A percentile compares a stretch with the other conserved stretches of the same genome.
Evolutionary conservation across 1,140 invertebrate genomes (phyloP).

Genomic region (Zaprionus tsacasi): DNA sequence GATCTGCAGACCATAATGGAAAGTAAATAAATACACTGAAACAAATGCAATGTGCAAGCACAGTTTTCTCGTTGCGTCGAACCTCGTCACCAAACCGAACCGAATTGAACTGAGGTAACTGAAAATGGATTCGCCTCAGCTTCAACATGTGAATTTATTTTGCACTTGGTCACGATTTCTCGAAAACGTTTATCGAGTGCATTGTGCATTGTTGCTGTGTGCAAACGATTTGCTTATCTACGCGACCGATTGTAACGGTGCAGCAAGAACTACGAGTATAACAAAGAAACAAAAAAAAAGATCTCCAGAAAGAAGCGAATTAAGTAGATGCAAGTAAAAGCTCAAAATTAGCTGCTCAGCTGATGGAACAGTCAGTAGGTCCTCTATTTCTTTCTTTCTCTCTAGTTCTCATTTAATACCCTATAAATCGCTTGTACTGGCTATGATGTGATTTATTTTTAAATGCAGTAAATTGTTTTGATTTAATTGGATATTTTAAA

Average conservation of each 20-base stretch:
- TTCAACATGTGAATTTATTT: constrained; percentile 56
- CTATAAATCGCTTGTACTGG: not conserved
- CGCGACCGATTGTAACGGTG: constrained; percentile 47
- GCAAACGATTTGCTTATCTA: constrained; percentile 43
- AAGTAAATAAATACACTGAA: not conserved
- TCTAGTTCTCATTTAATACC: not conserved
- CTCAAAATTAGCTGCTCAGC: constrained; percentile 17
- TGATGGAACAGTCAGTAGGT: not conserved
- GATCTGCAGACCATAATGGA: constrained; percentile 52
- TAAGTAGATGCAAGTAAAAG: not conserved
- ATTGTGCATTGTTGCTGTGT: constrained; percentile 4
- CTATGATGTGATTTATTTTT: not conserved
- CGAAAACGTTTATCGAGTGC: constrained; percentile 41
- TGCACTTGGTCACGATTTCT: constrained; percentile 71
- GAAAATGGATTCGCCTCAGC: constrained; percentile 20
- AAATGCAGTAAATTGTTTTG: no score
- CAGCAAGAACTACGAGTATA: constrained; percentile 31
- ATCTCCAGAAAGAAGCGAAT: constrained; percentile 10
- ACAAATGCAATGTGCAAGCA: not conserved
- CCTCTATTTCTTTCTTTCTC: not conserved
- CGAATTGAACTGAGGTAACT: constrained; percentile 22
- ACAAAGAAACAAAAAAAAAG: constrained; percentile 1
- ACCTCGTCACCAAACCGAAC: constrained; percentile 9
- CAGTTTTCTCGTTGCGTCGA: not conserved
- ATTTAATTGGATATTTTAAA: no score